These are phyloP conservation scores for Solenopsis fugax DNA, from an alignment of 1,140 invertebrate genomes.

Conservation along the genomic window DNA sequence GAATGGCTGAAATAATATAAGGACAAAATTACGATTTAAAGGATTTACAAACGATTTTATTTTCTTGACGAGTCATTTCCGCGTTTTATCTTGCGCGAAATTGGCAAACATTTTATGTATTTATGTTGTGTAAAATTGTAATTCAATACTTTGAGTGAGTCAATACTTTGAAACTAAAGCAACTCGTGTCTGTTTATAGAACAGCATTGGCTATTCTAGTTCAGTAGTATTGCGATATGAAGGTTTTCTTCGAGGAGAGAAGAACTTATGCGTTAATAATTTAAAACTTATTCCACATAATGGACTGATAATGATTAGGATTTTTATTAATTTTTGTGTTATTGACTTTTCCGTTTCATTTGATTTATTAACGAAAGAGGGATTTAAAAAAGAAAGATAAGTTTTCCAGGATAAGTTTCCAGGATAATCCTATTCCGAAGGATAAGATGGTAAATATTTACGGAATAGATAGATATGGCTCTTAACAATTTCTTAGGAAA, in stretches of 20 bases:
- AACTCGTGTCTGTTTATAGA: not conserved
- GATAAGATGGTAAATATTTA: conserved; percentile 19
- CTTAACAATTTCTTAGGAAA: conserved; percentile 60
- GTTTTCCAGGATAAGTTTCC: too few relatives aligned
- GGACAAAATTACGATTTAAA: conserved; percentile 29
- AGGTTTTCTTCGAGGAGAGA: not conserved
- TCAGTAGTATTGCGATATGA: not conserved
- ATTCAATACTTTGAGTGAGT: not conserved
- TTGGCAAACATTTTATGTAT: not conserved
- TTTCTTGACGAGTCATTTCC: not conserved
- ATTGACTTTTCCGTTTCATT: conserved; percentile 1
- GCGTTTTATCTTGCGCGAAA: not conserved
- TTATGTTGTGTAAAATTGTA: not conserved
- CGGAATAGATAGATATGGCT: conserved; percentile 11
- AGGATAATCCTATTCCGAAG: too few relatives aligned
- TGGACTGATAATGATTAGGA: conserved; percentile 80
- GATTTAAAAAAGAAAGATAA: conserved; percentile 52
- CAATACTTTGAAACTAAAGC: not conserved
- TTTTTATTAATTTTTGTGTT: conserved; percentile 41
- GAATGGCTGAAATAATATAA: conserved; percentile 12
- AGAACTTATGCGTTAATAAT: conserved; percentile 29
- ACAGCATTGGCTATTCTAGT: not conserved
- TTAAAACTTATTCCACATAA: conserved; percentile 70
- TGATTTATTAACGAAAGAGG: conserved; percentile 32
- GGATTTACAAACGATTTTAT: conserved; percentile 7